These are phyloP conservation scores for Pachycephala philippinensis DNA, from an alignment of 2,113 vertebrate species.

Conservation along the genomic window DNA sequence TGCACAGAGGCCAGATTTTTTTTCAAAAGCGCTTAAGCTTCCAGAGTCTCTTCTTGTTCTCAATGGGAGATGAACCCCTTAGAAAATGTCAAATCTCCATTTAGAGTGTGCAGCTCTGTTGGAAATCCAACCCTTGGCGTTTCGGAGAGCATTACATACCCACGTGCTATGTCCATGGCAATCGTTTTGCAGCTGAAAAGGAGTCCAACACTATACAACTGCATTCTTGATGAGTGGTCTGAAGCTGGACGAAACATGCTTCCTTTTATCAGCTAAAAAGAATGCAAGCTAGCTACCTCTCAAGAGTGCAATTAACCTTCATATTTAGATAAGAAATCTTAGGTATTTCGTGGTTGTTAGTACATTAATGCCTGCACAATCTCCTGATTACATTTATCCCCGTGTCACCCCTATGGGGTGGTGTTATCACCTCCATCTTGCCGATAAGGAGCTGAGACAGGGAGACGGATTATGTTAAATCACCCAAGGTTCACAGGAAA, in stretches of 20 bases:
- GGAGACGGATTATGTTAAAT: not conserved
- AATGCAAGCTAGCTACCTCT: not conserved
- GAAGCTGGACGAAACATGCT: not conserved
- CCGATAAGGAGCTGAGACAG: not conserved
- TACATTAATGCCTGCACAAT: not conserved
- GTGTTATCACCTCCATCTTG: not conserved
- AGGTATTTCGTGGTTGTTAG: not conserved
- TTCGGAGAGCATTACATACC: not conserved
- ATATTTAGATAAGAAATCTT: not conserved
- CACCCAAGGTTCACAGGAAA: not conserved
- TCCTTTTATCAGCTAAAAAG: not conserved
- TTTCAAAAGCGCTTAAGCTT: not conserved
- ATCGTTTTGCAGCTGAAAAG: not conserved
- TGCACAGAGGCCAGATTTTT: not conserved
- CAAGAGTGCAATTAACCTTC: not conserved
- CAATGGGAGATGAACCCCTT: not conserved
- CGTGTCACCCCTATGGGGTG: not conserved
- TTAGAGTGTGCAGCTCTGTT: not conserved
- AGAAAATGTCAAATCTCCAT: slow-evolving; percentile 27
- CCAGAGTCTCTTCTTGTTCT: not conserved
- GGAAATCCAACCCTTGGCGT: not conserved
- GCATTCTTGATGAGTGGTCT: not conserved
- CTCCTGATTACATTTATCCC: not conserved
- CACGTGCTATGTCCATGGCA: not conserved
- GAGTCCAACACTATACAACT: not conserved